Conservation (phyloP, 2,888 invertebrate species). For the Andrena trimmerana region DNA sequence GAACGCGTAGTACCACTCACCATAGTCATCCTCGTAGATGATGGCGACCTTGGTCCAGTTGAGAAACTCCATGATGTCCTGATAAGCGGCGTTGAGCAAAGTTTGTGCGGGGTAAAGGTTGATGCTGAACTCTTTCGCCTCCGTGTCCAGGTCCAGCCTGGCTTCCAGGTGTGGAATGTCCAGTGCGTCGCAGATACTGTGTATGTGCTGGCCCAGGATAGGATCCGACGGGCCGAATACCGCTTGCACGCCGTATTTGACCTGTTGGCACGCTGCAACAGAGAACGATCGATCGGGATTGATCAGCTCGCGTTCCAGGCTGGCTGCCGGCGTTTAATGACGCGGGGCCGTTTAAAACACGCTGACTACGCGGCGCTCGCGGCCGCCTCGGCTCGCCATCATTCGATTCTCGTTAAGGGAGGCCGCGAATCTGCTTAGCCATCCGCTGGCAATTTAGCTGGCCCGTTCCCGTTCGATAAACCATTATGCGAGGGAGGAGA, state of each 20-base stretch:
- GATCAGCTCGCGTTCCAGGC: neutral
- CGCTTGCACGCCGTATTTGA: conserved; percentile 90
- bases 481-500: conserved; percentile 24
- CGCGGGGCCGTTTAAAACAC: conserved; percentile 1
- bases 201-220: conserved; percentile 90
- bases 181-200: conserved; percentile 92
- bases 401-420: conserved; percentile 16
- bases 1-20: conserved; percentile 83
- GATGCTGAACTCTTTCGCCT: conserved; percentile 89
- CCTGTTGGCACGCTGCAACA: conserved; percentile 89
- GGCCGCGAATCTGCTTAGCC: neutral
- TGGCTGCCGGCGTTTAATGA: neutral
- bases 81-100: conserved; percentile 90
- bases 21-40: conserved; percentile 92
- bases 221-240: conserved; percentile 93
- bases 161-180: conserved; percentile 93
- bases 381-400: neutral
- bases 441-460: conserved; percentile 11
- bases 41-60: conserved; percentile 94
- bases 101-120: conserved; percentile 92
- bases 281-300: conserved; percentile 20
- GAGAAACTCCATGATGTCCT: conserved; percentile 91
- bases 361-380: neutral
- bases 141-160: conserved; percentile 87
- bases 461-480: conserved; percentile 22